These are phyloP conservation scores for Dicrurus megarhynchus DNA, from an alignment of 2,113 vertebrate genomes.

Conservation along the genomic window DNA sequence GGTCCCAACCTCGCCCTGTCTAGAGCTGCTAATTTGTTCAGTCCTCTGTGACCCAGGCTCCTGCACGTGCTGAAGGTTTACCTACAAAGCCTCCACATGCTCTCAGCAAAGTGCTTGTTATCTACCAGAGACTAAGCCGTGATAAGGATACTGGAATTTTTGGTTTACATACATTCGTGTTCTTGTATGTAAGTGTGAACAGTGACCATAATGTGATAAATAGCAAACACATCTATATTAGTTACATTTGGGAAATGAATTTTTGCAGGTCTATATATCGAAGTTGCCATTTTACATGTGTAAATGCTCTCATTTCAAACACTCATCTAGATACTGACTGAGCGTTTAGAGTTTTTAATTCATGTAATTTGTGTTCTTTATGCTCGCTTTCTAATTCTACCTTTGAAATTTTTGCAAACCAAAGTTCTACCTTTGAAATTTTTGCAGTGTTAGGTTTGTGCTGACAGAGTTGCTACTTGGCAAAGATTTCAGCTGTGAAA, in stretches of 20 bases:
- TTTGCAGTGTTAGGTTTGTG: neutral
- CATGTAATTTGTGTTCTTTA: neutral
- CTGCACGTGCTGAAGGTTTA: accelerated
- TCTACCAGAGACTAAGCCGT: neutral
- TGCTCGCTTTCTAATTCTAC: neutral
- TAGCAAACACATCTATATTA: neutral
- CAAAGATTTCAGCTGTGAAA: conserved; percentile 10
- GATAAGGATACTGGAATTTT: neutral
- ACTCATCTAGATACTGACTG: neutral
- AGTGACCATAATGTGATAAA: neutral
- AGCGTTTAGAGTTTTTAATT: neutral
- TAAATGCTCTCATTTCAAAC: neutral
- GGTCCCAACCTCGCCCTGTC: neutral
- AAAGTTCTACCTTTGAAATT: neutral
- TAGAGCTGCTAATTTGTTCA: neutral
- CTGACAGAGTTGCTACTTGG: neutral
- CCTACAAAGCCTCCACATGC: neutral
- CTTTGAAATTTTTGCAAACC: neutral
- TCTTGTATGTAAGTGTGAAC: neutral
- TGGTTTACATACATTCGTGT: neutral
- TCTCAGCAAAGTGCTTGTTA: neutral
- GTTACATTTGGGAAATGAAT: neutral
- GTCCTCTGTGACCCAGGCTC: neutral
- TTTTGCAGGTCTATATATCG: neutral
- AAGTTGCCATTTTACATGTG: accelerated